These are phyloP conservation scores for Darevskia nairensis DNA, from an alignment of 2,797 vertebrate genomes.

Conservation along the genomic window DNA sequence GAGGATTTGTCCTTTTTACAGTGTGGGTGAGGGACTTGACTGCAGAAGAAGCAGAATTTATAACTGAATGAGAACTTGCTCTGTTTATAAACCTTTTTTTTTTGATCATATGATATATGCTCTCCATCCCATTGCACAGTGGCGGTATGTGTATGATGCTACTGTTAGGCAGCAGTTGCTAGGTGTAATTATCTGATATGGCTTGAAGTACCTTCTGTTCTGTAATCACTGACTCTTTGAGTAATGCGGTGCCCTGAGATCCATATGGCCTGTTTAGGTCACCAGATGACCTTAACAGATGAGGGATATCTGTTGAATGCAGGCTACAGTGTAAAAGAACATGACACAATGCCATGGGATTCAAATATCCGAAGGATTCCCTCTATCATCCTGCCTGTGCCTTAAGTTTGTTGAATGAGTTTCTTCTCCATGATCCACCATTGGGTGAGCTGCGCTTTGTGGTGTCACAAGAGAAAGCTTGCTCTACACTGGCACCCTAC, in stretches of 20 bases:
- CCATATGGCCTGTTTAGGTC: not conserved
- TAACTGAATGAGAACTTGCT: not conserved
- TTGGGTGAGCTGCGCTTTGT: no score
- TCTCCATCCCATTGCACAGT: not conserved
- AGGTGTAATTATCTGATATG: not conserved
- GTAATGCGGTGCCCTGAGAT: not conserved
- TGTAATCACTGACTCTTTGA: not conserved
- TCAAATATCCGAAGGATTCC: no score
- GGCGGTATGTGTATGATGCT: not conserved
- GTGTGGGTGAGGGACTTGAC: not conserved
- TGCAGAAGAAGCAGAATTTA: not conserved
- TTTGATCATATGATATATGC: not conserved
- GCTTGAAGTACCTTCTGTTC: not conserved
- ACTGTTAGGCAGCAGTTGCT: not conserved
- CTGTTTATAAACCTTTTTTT: not conserved
- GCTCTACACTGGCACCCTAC: no score
- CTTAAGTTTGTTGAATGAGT: no score
- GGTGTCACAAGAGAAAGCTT: no score
- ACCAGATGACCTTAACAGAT: not conserved
- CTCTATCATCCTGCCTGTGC: no score
- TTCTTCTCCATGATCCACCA: no score
- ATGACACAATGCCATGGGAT: no score
- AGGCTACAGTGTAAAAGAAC: not conserved
- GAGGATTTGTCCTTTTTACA: not conserved
- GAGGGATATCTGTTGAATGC: not conserved